Evolutionary conservation across 2,888 invertebrate species (phyloP), one percentile per base, ranked within the genome.

Genomic region (Anthoptus insignis): DNA sequence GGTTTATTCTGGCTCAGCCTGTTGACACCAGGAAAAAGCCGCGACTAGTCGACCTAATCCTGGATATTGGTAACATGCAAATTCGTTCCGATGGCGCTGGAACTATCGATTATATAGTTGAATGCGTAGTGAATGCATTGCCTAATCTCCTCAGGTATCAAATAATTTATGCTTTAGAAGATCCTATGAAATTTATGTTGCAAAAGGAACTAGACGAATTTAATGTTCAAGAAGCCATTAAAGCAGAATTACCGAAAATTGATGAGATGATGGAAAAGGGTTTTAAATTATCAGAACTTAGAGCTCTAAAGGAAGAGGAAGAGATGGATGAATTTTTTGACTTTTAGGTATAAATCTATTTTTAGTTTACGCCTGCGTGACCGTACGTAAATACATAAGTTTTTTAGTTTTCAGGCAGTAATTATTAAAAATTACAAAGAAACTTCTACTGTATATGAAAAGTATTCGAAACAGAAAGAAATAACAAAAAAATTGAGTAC

Each of bases 121-220:
- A 97, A 85, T 95, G 96, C 65, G 93, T 93, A 3, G 93, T 97
- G 0, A 97, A 97, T 81, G 92, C 97, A 47, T 75, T 97, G 59
- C 97, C 97, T 0, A 97, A 97, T 92, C 84, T 97, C 52, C 85
- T 97, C 69, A 94, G 97, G 63, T 96, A 96, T 81, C 97, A 97
- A 84, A 96, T 97, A 63, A 95, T 96, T 94, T 96, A 96, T 74
- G 96, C 96, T 0, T 80, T 97, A 47, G 97, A 97, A 81, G 94
- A 94, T 39, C 96, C 96, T 0, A 82, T 97, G 13, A 95, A 94
- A 77, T 90, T 94, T 71, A 94, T 95, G 61, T 88, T 97, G n/a
- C 95, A 96, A 79, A 94, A 95, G 71, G 95, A 96, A 73, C 85
- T 97, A 57, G 94, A 96, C 79, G 94, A 93, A 72, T 91, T 97